phyloP scores from a whole-genome alignment of 1,140 invertebrate genomes.

The Dinoponera quadriceps region DNA sequence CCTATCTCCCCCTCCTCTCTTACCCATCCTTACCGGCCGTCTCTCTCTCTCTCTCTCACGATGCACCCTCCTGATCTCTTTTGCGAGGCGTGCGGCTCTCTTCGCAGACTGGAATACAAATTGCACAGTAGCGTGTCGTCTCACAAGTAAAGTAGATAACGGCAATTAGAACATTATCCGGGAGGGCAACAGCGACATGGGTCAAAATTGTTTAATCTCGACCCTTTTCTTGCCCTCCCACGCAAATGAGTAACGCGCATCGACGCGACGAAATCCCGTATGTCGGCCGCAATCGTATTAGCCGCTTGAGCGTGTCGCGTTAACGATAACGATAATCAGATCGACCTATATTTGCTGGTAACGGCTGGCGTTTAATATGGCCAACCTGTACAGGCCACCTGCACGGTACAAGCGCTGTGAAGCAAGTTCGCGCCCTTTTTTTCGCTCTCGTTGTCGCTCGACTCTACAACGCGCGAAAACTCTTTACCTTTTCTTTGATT shows the following conservation, averaged over 20 bases:
- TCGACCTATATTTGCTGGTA: constrained; percentile 11
- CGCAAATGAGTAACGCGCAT: constrained; percentile 3
- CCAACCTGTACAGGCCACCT: constrained; percentile 8
- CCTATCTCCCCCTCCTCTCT: background rate
- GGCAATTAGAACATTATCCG: constrained; percentile 78
- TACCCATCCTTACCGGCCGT: background rate
- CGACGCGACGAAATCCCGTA: constrained; percentile 18
- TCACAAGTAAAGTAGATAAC: constrained; percentile 76
- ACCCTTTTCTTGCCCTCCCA: constrained; percentile 27
- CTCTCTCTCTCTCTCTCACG: constrained; percentile 7
- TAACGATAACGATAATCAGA: constrained; percentile 39
- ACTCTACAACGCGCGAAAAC: no score
- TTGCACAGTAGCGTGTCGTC: constrained; percentile 74
- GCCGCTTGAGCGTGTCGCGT: constrained; percentile 6
- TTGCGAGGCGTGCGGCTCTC: constrained; percentile 22
- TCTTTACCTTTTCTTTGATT: no score
- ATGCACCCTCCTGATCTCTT: constrained; percentile 18
- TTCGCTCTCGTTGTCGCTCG: no score
- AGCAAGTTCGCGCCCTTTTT: no score
- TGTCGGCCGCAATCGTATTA: background rate
- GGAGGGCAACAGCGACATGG: constrained; percentile 5
- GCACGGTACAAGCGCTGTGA: no score
- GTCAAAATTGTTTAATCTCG: constrained; percentile 46
- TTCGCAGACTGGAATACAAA: constrained; percentile 74
- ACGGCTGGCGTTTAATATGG: background rate